These are phyloP conservation scores for Eugnorisma glareosa DNA, from an alignment of 2,888 invertebrate genomes.

Conservation along the genomic window DNA sequence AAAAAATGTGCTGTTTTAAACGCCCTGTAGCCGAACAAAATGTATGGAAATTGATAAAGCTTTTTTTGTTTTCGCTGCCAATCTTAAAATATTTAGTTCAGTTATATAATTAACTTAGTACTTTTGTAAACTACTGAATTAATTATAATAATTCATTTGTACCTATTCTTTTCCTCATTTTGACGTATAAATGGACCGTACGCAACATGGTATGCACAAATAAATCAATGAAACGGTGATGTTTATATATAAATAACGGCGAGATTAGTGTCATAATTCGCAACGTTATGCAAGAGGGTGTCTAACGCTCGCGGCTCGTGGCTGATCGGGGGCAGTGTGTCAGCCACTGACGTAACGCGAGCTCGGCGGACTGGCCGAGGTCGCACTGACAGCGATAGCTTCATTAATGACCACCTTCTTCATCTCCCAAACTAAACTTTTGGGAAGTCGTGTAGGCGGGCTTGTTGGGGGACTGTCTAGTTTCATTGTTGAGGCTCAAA, in stretches of 20 bases:
- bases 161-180: not conserved
- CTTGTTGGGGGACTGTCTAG: not conserved
- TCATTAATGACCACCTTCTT: not conserved
- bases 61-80: not conserved
- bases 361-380: not conserved
- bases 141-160: not conserved
- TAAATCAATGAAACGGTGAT: not conserved
- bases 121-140: not conserved
- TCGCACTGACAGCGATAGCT: slow-evolving; percentile 13
- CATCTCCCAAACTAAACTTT: not conserved
- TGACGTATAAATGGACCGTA: not conserved
- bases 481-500: not conserved
- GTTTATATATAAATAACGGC: not conserved
- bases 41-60: too few species aligned
- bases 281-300: slow-evolving; percentile 32
- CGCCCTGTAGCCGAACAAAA: too few species aligned
- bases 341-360: slow-evolving; percentile 34
- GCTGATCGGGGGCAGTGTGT: slow-evolving; percentile 52
- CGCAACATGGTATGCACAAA: not conserved
- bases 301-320: not conserved
- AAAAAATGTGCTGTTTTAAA: too few species aligned
- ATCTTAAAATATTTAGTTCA: not conserved
- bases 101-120: not conserved
- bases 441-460: not conserved
- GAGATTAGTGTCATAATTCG: slow-evolving; percentile 20